These are phyloP conservation scores for Heliconius nattereri DNA, from an alignment of 1,140 invertebrate species.

Conservation along the genomic window DNA sequence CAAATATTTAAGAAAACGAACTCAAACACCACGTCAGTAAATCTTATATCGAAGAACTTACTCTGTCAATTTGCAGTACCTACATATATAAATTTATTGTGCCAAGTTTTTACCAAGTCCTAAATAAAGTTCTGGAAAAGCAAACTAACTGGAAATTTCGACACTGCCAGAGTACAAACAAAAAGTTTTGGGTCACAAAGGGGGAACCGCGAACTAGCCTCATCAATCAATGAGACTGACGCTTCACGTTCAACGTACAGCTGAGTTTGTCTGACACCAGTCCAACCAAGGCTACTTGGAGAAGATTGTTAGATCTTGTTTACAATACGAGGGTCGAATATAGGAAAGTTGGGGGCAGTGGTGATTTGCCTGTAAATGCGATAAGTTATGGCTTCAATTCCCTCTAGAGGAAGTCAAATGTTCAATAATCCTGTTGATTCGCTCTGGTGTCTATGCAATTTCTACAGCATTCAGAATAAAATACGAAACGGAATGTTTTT, in stretches of 20 bases:
- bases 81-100: slow-evolving; percentile 16
- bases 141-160: slow-evolving; percentile 35
- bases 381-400: no score
- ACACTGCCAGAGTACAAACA: slow-evolving; percentile 31
- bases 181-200: slow-evolving; percentile 46
- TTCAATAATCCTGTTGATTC: no score
- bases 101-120: slow-evolving; percentile 29
- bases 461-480: no score
- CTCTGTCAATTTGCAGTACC: slow-evolving; percentile 10
- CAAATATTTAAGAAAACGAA: neutral
- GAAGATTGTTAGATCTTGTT: slow-evolving; percentile 12
- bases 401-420: no score
- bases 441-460: no score
- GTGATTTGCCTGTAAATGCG: neutral
- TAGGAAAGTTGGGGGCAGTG: neutral
- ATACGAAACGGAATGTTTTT: no score
- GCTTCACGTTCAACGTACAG: slow-evolving; percentile 34
- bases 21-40: neutral
- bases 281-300: neutral
- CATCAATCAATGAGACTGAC: slow-evolving; percentile 46
- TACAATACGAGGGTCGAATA: slow-evolving; percentile 4
- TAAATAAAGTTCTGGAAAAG: slow-evolving; percentile 31
- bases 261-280: slow-evolving; percentile 19
- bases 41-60: slow-evolving; percentile 15
- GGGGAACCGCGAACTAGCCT: slow-evolving; percentile 37